Evolutionary conservation across 2,888 invertebrate genomes (phyloP).

Genomic region (Ceratothoa steindachneri): DNA sequence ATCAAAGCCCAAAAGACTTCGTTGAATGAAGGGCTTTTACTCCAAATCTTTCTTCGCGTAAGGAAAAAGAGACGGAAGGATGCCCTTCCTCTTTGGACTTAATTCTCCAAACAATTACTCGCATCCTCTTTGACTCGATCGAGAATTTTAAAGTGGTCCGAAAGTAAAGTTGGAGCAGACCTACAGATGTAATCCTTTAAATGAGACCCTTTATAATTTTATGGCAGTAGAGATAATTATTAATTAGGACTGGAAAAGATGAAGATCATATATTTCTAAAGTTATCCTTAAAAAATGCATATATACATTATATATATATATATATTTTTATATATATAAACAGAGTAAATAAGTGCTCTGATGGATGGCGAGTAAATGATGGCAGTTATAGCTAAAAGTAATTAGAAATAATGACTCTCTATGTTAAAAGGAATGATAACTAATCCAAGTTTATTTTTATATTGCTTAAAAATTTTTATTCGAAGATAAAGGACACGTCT

Average conservation of each 20-base stretch:
- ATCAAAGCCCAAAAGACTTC: conserved; percentile 9
- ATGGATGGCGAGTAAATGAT: too few relatives aligned
- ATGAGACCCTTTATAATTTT: background rate
- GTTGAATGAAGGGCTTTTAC: background rate
- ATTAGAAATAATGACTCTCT: too few relatives aligned
- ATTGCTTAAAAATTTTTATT: too few relatives aligned
- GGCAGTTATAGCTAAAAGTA: too few relatives aligned
- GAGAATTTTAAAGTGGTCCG: background rate
- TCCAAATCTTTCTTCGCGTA: background rate
- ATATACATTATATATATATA: conserved; percentile 1
- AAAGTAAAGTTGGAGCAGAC: background rate
- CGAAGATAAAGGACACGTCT: too few relatives aligned
- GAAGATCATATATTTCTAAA: background rate
- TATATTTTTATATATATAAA: conserved; percentile 9
- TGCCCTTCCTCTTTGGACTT: background rate
- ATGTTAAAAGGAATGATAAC: too few relatives aligned
- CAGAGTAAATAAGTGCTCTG: background rate
- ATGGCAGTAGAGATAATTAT: background rate
- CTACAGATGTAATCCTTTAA: background rate
- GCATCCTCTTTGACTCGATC: background rate
- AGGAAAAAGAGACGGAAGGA: background rate
- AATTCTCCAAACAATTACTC: conserved; percentile 1
- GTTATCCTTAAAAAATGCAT: background rate
- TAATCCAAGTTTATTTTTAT: too few relatives aligned
- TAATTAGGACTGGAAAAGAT: background rate